phyloP scores from a whole-genome alignment of 2,888 invertebrate genomes.

The Erpobdella octoculata region DNA sequence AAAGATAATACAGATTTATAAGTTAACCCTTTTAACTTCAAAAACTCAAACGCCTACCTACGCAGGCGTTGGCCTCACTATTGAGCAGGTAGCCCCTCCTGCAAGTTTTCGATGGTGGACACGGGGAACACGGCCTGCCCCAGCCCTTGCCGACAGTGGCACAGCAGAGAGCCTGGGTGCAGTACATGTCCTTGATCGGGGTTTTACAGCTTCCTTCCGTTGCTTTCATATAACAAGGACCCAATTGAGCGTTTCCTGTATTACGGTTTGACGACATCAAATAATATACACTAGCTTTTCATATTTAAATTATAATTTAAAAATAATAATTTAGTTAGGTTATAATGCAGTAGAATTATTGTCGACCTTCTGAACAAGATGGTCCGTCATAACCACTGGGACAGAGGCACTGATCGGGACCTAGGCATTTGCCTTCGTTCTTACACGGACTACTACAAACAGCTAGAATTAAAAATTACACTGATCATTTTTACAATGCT shows the following conservation, averaged over 20 bases:
- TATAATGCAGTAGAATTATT: no score
- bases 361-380: slow-evolving; percentile 68
- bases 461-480: slow-evolving; percentile 55
- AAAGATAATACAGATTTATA: background rate
- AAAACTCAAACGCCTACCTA: slow-evolving; percentile 55
- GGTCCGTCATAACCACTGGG: slow-evolving; percentile 76
- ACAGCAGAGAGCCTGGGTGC: slow-evolving; percentile 78
- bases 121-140: slow-evolving; percentile 80
- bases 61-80: slow-evolving; percentile 69
- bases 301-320: background rate
- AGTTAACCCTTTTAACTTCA: background rate
- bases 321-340: background rate
- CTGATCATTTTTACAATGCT: no score
- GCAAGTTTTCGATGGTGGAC: slow-evolving; percentile 44
- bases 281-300: background rate
- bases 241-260: slow-evolving; percentile 60
- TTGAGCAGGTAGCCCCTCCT: slow-evolving; percentile 61
- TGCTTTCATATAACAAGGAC: slow-evolving; percentile 76
- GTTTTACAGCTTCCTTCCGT: slow-evolving; percentile 72
- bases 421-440: slow-evolving; percentile 77
- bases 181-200: slow-evolving; percentile 74
- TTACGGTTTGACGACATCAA: no score
- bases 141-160: slow-evolving; percentile 79
- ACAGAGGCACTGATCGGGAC: slow-evolving; percentile 75
- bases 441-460: slow-evolving; percentile 70